Evolutionary conservation across 2,113 vertebrate species (phyloP).

Genomic region (Rhombomys opimus): DNA sequence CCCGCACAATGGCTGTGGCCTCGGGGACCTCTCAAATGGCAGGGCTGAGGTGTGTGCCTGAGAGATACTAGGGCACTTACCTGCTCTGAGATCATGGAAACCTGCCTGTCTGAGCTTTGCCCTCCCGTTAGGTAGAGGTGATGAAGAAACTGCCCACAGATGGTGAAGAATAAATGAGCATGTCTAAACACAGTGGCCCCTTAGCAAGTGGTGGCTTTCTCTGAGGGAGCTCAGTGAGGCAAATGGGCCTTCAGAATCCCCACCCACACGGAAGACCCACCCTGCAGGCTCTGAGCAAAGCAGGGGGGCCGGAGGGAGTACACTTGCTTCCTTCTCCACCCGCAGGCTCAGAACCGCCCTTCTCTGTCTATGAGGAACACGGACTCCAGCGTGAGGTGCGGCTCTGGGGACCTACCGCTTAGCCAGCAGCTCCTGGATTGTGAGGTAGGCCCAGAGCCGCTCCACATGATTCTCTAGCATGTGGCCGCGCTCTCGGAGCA

Average conservation of each 20-base stretch:
- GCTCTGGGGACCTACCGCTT: slow-evolving; percentile 81
- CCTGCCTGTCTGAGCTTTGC: neutral
- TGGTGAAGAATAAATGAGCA: neutral
- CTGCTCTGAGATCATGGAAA: neutral
- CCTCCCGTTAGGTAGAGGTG: neutral
- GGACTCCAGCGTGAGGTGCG: no score
- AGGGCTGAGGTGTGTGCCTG: neutral
- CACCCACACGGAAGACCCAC: neutral
- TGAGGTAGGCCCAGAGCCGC: slow-evolving; percentile 92
- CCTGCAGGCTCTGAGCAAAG: slow-evolving; percentile 38
- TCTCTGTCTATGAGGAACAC: neutral
- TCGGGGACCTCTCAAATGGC: neutral
- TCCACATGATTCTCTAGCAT: slow-evolving; percentile 91
- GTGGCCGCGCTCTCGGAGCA: slow-evolving; percentile 88
- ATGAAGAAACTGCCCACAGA: neutral
- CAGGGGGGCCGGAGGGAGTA: neutral
- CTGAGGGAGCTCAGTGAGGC: neutral
- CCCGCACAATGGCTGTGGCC: neutral
- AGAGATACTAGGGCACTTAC: neutral
- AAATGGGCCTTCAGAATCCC: neutral
- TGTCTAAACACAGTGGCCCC: neutral
- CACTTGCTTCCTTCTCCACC: neutral
- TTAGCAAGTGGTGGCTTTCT: neutral
- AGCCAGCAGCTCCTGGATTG: slow-evolving; percentile 90
- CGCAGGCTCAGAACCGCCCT: neutral